Evolutionary conservation across 2,113 vertebrate genomes (phyloP), one percentile per base, ranked within the genome.

Genomic region (Dipodomys stephensi): DNA sequence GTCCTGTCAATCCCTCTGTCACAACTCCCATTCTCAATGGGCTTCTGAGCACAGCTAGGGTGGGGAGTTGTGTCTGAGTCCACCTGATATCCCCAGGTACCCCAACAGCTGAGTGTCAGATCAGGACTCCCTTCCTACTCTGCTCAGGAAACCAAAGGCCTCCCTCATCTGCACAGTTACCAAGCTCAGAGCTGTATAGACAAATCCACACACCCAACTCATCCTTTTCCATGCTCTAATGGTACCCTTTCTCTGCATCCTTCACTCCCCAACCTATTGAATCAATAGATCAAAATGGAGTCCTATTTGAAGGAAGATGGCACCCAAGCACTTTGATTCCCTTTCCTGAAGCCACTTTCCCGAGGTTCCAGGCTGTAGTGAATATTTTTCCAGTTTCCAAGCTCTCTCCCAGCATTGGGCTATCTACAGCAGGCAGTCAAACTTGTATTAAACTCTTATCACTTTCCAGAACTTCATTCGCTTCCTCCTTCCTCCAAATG

Each of bases 191-290:
- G 1, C 2, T 18, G 6, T 25, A 80, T 15, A 53, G 67, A 39
- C 7, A 32, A 18, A 65, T 53, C 49, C n/a, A n/a, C 13, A 10
- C 18, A 39, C 0, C 16, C 6, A 71, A 22, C 11, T 4, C 2
- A 62, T 57, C 74, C 18, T 32, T 39, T 88, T 82, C 49, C 35
- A 27, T n/a, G 11, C 35, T 22, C 23, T 11, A 28, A 32, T 0
- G 0, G 39, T 53, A 28, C 35, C 30, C 39, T 81, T 49, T n/a
- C 1, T 13, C 27, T 12, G 32, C 15, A 20, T 35, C 35, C 90
- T n/a, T 16, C 25, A 71, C 30, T 25, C 20, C 8, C 0, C 22
- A 4, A 4, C 6, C 60, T 49, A n/a, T 25, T 64, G 62, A 64
- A 64, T 64, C 62, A 64, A 64, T 25, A 23, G 9, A 30, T 87